Evolutionary conservation across 2,113 vertebrate species (phyloP).

Genomic region (Atrichornis clamosus): DNA sequence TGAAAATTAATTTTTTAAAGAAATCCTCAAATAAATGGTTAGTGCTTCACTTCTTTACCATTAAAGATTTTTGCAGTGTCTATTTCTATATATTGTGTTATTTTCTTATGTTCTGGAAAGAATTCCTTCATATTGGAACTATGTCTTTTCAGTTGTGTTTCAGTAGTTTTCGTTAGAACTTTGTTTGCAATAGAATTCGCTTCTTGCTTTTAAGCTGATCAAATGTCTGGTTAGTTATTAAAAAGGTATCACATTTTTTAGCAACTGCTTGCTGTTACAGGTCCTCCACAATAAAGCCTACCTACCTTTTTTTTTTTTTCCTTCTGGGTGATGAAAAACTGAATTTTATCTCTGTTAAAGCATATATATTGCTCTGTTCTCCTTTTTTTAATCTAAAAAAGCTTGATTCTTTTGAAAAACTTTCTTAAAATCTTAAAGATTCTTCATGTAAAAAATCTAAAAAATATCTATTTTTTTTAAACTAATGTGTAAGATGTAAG

Average conservation of each 20-base stretch:
- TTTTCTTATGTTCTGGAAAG: neutral
- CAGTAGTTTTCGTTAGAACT: neutral
- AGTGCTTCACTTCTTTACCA: neutral
- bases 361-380: neutral
- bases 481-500: neutral
- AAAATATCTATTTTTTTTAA: neutral
- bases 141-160: neutral
- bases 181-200: neutral
- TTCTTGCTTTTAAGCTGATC: neutral
- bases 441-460: neutral
- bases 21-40: neutral
- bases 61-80: neutral
- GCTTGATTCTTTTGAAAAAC: neutral
- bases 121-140: neutral
- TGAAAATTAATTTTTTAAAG: neutral
- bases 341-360: neutral
- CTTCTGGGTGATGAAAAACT: neutral
- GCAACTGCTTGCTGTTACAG: neutral
- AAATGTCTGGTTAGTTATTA: neutral
- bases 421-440: neutral
- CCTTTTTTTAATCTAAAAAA: neutral
- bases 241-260: neutral
- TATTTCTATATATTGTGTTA: neutral
- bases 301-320: too few relatives aligned
- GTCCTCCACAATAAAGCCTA: neutral